Conservation (phyloP, 2,797 vertebrate species). For the Hydrocynus forskahlii region DNA sequence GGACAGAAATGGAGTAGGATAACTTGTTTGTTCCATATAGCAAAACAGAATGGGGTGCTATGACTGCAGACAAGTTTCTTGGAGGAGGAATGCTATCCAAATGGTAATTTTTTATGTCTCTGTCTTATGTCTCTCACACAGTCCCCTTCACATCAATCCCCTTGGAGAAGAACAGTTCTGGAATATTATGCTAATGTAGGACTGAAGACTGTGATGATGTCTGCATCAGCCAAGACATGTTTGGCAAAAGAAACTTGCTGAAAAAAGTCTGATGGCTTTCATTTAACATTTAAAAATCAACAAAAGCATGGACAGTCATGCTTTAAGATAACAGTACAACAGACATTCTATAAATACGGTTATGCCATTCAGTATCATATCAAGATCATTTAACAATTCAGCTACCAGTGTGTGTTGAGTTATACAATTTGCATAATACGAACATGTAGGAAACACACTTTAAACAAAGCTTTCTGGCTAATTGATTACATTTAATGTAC, state of each 20-base stretch:
- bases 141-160: neutral
- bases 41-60: neutral
- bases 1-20: conserved; percentile 47
- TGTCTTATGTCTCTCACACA: too few species aligned
- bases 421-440: neutral
- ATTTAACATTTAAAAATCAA: too few species aligned
- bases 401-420: too few species aligned
- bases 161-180: neutral
- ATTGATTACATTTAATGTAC: neutral
- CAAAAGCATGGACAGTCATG: too few species aligned
- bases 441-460: neutral
- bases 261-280: too few species aligned
- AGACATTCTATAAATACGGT: too few species aligned
- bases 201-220: neutral
- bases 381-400: too few species aligned
- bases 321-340: too few species aligned
- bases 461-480: neutral
- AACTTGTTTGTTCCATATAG: conserved; percentile 56
- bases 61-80: neutral
- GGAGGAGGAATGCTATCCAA: neutral
- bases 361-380: too few species aligned
- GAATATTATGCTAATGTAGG: neutral
- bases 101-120: neutral
- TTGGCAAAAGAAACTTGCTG: too few species aligned
- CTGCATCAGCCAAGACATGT: neutral